Conservation (phyloP, 2,888 invertebrate species). For the Pollenia angustigena region DNA sequence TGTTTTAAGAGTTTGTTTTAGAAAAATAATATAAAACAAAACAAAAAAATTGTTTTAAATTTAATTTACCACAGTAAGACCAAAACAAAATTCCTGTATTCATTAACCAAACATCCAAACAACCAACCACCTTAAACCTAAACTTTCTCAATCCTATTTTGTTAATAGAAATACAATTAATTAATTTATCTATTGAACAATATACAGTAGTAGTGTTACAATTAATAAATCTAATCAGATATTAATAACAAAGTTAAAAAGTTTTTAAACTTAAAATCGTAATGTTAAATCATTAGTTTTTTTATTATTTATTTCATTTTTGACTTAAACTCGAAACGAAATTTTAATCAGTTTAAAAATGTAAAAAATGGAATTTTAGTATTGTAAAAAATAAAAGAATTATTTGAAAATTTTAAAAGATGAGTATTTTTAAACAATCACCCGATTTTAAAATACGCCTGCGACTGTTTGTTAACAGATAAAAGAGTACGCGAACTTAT, state of each 20-base stretch:
- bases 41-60: constrained; percentile 14
- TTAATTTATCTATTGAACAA: constrained; percentile 9
- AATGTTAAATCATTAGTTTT: constrained; percentile 6
- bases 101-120: constrained; percentile 41
- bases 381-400: constrained; percentile 35
- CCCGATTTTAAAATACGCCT: too few relatives aligned
- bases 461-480: too few relatives aligned
- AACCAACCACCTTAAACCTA: constrained; percentile 25
- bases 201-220: constrained; percentile 32
- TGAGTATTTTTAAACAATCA: not conserved
- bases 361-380: constrained; percentile 29
- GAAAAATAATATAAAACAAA: too few relatives aligned
- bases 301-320: constrained; percentile 1
- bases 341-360: constrained; percentile 41
- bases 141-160: constrained; percentile 53
- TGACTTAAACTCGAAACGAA: not conserved
- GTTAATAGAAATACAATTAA: constrained; percentile 45
- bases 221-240: not conserved
- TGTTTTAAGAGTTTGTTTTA: not conserved
- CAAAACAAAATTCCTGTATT: constrained; percentile 16
- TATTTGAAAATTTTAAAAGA: constrained; percentile 5
- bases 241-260: constrained; percentile 10
- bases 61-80: constrained; percentile 8
- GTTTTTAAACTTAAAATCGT: constrained; percentile 13
- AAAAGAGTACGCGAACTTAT: too few relatives aligned